Conservation (phyloP, 2,888 invertebrate species). For the Conus canariensis region DNA sequence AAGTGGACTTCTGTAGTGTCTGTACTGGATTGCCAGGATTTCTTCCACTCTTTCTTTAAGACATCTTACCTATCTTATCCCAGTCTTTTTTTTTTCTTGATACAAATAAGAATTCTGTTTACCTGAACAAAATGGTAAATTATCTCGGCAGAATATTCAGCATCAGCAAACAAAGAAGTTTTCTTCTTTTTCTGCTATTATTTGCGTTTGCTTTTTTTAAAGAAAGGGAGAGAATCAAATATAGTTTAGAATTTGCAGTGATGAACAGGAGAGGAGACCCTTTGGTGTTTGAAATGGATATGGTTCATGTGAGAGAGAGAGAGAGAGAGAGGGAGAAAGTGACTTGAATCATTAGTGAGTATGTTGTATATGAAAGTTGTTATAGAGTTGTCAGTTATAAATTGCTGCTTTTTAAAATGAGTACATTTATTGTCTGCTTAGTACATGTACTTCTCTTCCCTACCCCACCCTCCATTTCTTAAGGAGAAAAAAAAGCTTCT, state of each 20-base stretch:
- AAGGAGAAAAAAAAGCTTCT: background rate
- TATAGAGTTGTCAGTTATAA: background rate
- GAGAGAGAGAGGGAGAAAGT: background rate
- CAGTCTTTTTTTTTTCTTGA: background rate
- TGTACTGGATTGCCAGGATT: too few species aligned
- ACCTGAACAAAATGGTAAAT: too few species aligned
- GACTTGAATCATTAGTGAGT: background rate
- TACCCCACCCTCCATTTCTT: background rate
- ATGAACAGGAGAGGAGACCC: too few species aligned
- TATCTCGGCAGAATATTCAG: too few species aligned
- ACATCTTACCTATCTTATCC: too few species aligned
- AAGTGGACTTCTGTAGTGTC: too few species aligned
- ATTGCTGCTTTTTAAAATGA: background rate
- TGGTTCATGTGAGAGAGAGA: background rate
- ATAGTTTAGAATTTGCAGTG: too few species aligned
- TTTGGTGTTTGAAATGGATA: too few species aligned
- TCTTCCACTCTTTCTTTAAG: background rate
- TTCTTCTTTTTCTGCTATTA: background rate
- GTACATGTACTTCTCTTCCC: background rate
- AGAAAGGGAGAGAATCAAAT: too few species aligned
- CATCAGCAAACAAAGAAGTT: too few species aligned
- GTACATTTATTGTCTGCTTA: background rate
- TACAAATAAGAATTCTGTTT: background rate
- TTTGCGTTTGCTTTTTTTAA: background rate
- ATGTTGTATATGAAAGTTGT: background rate